These are phyloP conservation scores for Peromyscus attwateri DNA, from an alignment of 2,797 vertebrate genomes.

Conservation along the genomic window DNA sequence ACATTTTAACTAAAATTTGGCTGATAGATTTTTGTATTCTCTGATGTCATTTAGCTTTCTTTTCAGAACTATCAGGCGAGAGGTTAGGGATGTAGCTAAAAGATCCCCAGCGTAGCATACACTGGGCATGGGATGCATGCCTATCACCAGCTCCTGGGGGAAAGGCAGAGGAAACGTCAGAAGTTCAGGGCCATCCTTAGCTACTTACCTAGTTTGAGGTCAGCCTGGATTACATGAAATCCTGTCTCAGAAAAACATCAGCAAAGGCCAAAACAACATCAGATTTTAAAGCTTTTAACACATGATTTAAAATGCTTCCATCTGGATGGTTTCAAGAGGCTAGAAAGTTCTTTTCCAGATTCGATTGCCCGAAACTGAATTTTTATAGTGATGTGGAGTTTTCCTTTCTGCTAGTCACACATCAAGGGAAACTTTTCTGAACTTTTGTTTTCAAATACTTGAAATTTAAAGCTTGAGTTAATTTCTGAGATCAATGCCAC, in stretches of 20 bases:
- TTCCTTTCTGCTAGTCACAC: not conserved
- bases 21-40: not conserved
- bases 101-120: not conserved
- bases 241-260: not conserved
- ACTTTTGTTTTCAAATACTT: slow-evolving; percentile 39
- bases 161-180: not conserved
- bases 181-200: not conserved
- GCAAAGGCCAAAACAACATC: not conserved
- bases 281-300: not conserved
- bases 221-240: not conserved
- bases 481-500: slow-evolving; percentile 11
- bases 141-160: not conserved
- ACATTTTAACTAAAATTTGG: not conserved
- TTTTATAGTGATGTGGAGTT: not conserved
- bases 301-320: not conserved
- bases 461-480: slow-evolving; percentile 28
- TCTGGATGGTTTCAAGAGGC: slow-evolving; percentile 21
- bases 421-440: slow-evolving; percentile 37
- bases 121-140: not conserved
- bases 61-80: not conserved
- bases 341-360: slow-evolving; percentile 1
- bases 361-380: not conserved
- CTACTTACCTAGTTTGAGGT: not conserved
- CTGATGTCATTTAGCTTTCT: not conserved
- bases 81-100: not conserved